Base-by-base conservation (phyloP, 35 echinoderm and acorn worm species). In the Chiridota heheva region DNA sequence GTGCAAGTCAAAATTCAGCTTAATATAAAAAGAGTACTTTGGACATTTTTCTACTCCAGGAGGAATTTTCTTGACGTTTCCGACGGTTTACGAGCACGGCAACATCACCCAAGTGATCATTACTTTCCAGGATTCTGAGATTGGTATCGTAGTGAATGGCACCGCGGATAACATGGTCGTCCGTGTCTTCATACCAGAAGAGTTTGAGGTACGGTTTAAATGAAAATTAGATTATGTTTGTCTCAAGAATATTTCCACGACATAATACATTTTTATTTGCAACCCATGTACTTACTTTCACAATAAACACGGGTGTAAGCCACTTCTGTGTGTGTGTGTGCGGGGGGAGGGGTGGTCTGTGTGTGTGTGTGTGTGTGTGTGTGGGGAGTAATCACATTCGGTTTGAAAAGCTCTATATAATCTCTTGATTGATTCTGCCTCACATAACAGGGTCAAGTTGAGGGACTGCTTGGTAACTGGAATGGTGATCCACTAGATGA, bases 81-180 rank as follows among this genome's bases (percentile, higher is more conserved):
- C 92, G 7, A 79, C 77, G 24, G 47, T 3, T 5, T 86, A 96
- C 39, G 92, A 96, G 61, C 41, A 81, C 31, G 87, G 92, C 6
- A 96, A 96, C 83, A 49, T 83, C n/a, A 96, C 92, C 2, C 92
- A 90, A 56, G 87, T 96, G 10, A 81, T 87, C 3, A 45, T 96
- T 18, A 96, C 92, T 0, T 96, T 82, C 53, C 75, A 83, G 36
- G 87, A 96, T 39, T 90, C 87, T 8, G 76, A 90, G 35, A 96
- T 96, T 55, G 87, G 87, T 13, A 77, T 96, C 20, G 53, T 96
- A 2, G 78, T 96, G 49, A 96, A 96, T 66, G 92, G 92, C 5
- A 96, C 92, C 10, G 79, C 87, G 18, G 87, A 96, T 34, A 72
- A 67, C 57, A 79, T 96, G 53, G 58, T 86, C 29, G 72, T 85